Conservation (phyloP, 1,140 invertebrate species). For the Ruditapes philippinarum region DNA sequence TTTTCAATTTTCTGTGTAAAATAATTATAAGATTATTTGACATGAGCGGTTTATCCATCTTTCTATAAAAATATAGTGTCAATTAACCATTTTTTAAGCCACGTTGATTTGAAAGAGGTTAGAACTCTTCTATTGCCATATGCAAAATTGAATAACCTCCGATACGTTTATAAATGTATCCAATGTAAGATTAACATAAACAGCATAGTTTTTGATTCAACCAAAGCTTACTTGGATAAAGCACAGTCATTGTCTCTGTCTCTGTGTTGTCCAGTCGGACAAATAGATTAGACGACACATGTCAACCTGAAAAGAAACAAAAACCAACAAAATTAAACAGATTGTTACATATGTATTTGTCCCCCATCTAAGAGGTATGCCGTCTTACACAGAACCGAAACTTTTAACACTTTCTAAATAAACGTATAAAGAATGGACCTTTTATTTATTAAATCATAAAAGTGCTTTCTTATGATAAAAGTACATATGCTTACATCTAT, state of each 20-base stretch:
- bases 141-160: neutral
- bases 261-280: neutral
- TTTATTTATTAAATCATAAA: no score
- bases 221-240: neutral
- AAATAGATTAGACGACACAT: neutral
- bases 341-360: no score
- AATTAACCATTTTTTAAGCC: neutral
- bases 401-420: no score
- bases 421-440: no score
- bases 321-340: no score
- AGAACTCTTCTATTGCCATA: neutral
- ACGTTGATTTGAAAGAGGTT: neutral
- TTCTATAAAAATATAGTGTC: neutral
- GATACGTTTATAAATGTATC: neutral
- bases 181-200: neutral
- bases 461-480: no score
- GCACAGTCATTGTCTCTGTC: neutral
- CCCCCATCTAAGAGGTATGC: no score
- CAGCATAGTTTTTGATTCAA: neutral
- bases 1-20: neutral
- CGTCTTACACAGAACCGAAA: no score
- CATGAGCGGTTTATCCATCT: neutral
- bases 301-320: no score
- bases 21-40: neutral
- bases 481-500: no score